Conservation (phyloP, 2,797 vertebrate genomes). For the Rhinoraja longicauda region DNA sequence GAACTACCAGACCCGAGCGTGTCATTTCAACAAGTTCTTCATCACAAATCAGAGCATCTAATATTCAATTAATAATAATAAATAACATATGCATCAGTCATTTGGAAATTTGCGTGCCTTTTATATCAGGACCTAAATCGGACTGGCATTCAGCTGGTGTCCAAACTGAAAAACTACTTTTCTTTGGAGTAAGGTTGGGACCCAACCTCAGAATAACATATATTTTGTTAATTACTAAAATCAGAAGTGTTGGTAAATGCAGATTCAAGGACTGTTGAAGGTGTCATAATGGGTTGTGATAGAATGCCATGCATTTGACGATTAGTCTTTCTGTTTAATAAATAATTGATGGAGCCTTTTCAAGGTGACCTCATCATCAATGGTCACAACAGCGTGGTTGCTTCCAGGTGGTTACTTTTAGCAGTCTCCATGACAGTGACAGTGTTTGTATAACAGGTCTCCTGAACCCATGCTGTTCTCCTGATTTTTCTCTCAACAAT, state of each 20-base stretch:
- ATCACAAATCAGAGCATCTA: not conserved
- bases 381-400: not conserved
- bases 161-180: not conserved
- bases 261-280: not conserved
- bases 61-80: not conserved
- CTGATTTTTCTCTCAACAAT: conserved; percentile 24
- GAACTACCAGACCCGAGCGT: not conserved
- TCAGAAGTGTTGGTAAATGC: not conserved
- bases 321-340: not conserved
- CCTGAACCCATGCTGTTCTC: conserved; percentile 9
- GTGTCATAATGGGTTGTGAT: not conserved
- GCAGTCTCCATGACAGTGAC: not conserved
- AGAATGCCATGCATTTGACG: not conserved
- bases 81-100: not conserved
- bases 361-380: not conserved
- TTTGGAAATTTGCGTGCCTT: not conserved
- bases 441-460: conserved; percentile 9
- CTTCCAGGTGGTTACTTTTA: not conserved
- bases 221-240: not conserved
- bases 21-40: not conserved
- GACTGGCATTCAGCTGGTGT: not conserved
- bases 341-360: not conserved
- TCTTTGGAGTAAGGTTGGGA: not conserved
- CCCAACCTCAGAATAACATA: too few species aligned
- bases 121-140: not conserved